phyloP scores from a whole-genome alignment of 2,113 vertebrate species.

The Cairina moschata region DNA sequence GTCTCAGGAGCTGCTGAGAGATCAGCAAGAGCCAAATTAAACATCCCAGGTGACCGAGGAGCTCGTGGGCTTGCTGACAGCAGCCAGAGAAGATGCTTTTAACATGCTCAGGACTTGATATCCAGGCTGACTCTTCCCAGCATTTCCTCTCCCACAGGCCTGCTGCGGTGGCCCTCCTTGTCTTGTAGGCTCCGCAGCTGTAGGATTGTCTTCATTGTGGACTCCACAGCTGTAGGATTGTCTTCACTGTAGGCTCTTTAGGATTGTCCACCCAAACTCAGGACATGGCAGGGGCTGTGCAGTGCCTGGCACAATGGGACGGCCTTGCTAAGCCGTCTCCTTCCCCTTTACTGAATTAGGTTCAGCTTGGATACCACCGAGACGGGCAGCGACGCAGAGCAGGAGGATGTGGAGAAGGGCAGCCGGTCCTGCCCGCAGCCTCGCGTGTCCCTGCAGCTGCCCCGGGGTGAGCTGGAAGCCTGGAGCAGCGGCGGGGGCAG shows the following conservation, averaged over 20 bases:
- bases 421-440: conserved; percentile 31
- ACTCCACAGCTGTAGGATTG: not conserved
- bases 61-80: not conserved
- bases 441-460: conserved; percentile 52
- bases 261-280: not conserved
- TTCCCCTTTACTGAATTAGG: conserved; percentile 63
- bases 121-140: not conserved
- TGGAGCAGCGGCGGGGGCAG: not conserved
- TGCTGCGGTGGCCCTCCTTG: not conserved
- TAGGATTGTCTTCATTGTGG: not conserved
- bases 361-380: conserved; percentile 82
- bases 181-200: not conserved
- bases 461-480: not conserved
- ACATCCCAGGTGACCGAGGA: not conserved
- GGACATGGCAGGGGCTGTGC: not conserved
- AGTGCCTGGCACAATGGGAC: fast-evolving
- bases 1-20: conserved; percentile 27
- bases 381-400: conserved; percentile 81
- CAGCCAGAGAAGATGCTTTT: not conserved
- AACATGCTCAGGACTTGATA: not conserved
- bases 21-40: not conserved
- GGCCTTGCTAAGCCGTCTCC: not conserved
- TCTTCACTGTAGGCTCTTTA: not conserved
- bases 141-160: not conserved
- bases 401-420: conserved; percentile 68